A percentile compares a stretch with the other conserved stretches of the same genome.
Evolutionary conservation across 2,113 vertebrate species (phyloP).

Genomic region (rat (Rattus norvegicus)): GRCr8 NC_086022.1:124310001-124310500

Average conservation of each 20-base stretch:
- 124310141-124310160: neutral
- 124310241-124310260: neutral
- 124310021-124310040: neutral
- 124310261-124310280: neutral
- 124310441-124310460: neutral
- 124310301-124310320: too few relatives aligned
- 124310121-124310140: neutral
- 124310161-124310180: neutral
- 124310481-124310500: neutral
- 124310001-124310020: neutral
- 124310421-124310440: neutral
- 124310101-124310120: too few relatives aligned
- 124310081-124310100: neutral
- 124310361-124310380: too few relatives aligned
- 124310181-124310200: neutral
- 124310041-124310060: neutral
- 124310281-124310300: neutral
- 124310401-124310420: neutral
- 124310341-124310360: too few relatives aligned
- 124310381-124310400: neutral
- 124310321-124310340: neutral
- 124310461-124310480: neutral
- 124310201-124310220: neutral
- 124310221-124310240: neutral
- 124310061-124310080: neutral